Percentiles rank a stretch among this genome's conserved stretches.
phyloP scores from a whole-genome alignment of 2,888 invertebrate genomes.

The Tuta absoluta region DNA sequence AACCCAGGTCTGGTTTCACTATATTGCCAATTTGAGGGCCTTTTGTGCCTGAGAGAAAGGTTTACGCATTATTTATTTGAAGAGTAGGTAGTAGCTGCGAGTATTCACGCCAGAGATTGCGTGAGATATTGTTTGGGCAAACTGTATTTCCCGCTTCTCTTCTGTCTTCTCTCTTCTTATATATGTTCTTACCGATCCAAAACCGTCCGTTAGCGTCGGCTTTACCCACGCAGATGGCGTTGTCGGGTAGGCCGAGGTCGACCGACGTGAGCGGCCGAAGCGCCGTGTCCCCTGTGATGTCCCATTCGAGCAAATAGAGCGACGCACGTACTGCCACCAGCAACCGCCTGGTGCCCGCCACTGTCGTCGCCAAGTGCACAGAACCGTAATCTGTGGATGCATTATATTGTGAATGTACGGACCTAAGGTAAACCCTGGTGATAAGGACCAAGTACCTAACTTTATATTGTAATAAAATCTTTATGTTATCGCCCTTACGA shows the following conservation, averaged over 20 bases:
- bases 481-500: too few relatives aligned
- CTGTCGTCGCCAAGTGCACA: conserved; percentile 73
- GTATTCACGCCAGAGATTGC: too few relatives aligned
- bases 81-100: too few relatives aligned
- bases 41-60: conserved; percentile 77
- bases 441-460: too few relatives aligned
- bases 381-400: conserved; percentile 65
- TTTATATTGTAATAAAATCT: too few relatives aligned
- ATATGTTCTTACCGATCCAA: conserved; percentile 77
- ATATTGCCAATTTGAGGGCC: conserved; percentile 78
- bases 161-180: neutral
- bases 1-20: conserved; percentile 74
- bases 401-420: too few relatives aligned
- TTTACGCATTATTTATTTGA: neutral
- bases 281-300: conserved; percentile 54
- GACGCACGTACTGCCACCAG: conserved; percentile 69
- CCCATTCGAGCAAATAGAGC: conserved; percentile 74
- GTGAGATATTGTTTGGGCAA: too few relatives aligned
- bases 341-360: conserved; percentile 62
- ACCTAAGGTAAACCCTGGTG: too few relatives aligned
- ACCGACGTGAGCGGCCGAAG: conserved; percentile 56
- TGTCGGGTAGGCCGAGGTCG: conserved; percentile 62
- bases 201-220: conserved; percentile 83
- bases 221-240: conserved; percentile 85
- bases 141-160: too few relatives aligned